phyloP scores from a whole-genome alignment of 2,113 vertebrate genomes.

The Casuarius casuarius region DNA sequence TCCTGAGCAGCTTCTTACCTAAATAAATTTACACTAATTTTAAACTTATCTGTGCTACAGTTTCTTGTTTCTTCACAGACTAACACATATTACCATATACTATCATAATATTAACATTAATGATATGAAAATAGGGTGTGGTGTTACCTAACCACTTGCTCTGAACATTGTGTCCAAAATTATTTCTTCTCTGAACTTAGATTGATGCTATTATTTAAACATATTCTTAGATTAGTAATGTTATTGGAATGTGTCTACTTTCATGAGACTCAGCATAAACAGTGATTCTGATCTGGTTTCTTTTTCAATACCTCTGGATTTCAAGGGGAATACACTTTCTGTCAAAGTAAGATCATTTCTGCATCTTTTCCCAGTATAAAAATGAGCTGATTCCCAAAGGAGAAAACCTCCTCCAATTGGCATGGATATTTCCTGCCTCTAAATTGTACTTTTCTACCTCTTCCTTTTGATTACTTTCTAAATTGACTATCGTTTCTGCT shows the following conservation, averaged over 20 bases:
- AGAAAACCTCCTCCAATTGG: background rate
- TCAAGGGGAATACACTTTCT: background rate
- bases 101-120: background rate
- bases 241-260: background rate
- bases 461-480: slow-evolving; percentile 7
- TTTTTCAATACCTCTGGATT: background rate
- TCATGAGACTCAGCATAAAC: background rate
- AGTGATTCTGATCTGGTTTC: background rate
- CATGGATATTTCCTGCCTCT: background rate
- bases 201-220: background rate
- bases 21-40: background rate
- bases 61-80: background rate
- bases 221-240: background rate
- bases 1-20: background rate
- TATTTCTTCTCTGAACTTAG: background rate
- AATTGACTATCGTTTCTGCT: background rate
- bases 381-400: background rate
- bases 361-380: background rate
- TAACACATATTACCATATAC: background rate
- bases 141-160: background rate
- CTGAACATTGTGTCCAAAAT: background rate
- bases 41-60: background rate
- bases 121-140: background rate
- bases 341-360: background rate
- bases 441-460: background rate